These are phyloP conservation scores for Plutomurus gul DNA, from an alignment of 1,140 invertebrate genomes.

Conservation along the genomic window DNA sequence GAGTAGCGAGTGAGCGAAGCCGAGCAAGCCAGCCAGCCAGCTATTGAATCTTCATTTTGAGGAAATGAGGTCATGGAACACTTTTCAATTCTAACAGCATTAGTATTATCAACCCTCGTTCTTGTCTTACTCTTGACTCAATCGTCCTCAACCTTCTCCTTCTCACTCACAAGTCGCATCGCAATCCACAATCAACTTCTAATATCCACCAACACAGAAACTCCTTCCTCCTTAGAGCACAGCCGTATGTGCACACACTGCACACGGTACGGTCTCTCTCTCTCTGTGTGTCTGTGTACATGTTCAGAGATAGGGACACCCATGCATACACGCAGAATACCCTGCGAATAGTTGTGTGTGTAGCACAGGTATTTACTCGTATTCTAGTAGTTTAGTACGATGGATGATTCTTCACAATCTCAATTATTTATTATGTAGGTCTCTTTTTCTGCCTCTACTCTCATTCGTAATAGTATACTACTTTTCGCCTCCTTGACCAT, in stretches of 20 bases:
- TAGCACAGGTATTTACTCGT: too few species aligned
- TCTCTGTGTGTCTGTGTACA: not conserved
- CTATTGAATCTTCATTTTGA: constrained; percentile 32
- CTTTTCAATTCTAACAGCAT: constrained; percentile 37
- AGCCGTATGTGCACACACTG: not conserved
- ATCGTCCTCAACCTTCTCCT: constrained; percentile 43
- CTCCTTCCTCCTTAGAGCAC: constrained; percentile 11
- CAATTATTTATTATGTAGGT: constrained; percentile 24
- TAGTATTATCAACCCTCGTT: constrained; percentile 4
- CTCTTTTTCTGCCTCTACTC: constrained; percentile 20
- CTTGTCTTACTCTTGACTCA: constrained; percentile 14
- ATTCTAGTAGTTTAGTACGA: too few species aligned
- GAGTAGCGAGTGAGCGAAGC: not conserved
- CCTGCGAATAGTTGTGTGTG: too few species aligned
- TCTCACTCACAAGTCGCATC: not conserved
- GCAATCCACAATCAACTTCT: not conserved
- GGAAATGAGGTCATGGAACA: constrained; percentile 47
- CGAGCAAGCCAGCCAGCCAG: not conserved
- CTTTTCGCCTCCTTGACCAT: constrained; percentile 28
- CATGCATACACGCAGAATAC: too few species aligned
- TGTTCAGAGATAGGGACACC: too few species aligned
- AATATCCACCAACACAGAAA: not conserved
- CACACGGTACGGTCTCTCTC: too few species aligned
- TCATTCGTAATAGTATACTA: constrained; percentile 16
- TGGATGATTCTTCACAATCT: not conserved